Base-by-base conservation (phyloP, 2,797 vertebrate genomes). In the Enteromius radiatus region DNA sequence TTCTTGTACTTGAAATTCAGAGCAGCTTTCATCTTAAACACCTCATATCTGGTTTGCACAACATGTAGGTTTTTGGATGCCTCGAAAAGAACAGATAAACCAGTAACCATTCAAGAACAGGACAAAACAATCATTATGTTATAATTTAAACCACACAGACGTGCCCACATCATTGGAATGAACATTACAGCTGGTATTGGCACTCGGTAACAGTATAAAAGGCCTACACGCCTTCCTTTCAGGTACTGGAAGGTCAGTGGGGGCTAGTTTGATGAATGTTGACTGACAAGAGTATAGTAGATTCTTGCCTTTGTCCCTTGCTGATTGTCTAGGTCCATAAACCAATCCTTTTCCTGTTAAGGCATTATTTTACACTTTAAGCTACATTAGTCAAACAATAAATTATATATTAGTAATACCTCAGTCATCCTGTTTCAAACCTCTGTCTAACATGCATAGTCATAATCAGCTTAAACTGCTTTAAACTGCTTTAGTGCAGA, bases 51-150 rank as follows among this genome's bases (percentile, higher is more conserved):
- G 61, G 76, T 86, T 77, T 82, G 21, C 78, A 77, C 59, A 74
- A 70, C 76, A 84, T 63, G 36, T 73, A 69, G 74, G 65, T 78
- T 69, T 77, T 79, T 86, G 36, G 67, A 78, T 75, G 76, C 74
- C 81, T 78, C 14, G 47, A 65, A 80, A 74, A 77, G n/a, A 81
- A 71, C 69, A 80, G n/a, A n/a, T n/a, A n/a, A n/a, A n/a, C n/a
- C 23, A 78, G 6, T 26, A 26, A 15, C 31, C 3, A 75, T 52
- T 41, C 45, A 33, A 43, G 19, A 56, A 61, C 47, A 36, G 49
- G 56, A 64, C 23, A 81, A 70, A 67, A 81, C 26, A 59, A 38
- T 69, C 41, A 63, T 69, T 69, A 56, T 76, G 59, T 52, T 74
- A 52, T 65, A 10, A 74, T 65, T 65, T 28, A 31, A 76, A 67